A percentile compares a stretch with the other conserved stretches of the same genome.
Conservation (phyloP, 1,140 invertebrate species). For the Chionoecetes opilio region DNA sequence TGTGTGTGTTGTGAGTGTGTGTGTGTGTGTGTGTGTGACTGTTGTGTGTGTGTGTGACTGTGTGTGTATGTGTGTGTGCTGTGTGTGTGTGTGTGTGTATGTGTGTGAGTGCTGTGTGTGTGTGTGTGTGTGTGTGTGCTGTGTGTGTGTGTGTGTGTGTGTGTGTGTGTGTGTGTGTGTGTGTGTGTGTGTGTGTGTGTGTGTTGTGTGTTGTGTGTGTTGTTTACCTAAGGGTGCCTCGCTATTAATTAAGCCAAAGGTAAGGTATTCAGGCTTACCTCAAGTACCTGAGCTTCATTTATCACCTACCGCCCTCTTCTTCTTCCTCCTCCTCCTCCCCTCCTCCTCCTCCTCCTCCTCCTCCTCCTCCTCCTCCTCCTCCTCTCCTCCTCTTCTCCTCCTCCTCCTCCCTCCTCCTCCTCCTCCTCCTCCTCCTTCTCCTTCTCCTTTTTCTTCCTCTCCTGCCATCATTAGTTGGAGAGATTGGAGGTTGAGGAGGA, state of each 20-base stretch:
- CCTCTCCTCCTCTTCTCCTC: background rate
- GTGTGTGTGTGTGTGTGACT: constrained; percentile 34
- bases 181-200: constrained; percentile 43
- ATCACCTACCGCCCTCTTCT: constrained; percentile 15
- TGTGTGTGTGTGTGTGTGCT: background rate
- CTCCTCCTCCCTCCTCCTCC: too few relatives aligned
- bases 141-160: constrained; percentile 43
- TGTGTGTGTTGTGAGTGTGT: too few relatives aligned
- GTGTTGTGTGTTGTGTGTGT: constrained; percentile 25
- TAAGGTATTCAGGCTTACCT: constrained; percentile 28
- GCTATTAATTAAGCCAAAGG: background rate
- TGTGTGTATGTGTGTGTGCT: background rate
- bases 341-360: background rate
- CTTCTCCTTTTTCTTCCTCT: too few relatives aligned
- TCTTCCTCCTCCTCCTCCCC: background rate
- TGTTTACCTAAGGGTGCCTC: background rate
- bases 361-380: background rate
- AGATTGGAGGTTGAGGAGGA: too few relatives aligned
- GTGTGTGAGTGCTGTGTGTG: too few relatives aligned
- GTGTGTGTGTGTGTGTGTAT: too few relatives aligned
- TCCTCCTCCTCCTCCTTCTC: too few relatives aligned
- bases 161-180: constrained; percentile 55
- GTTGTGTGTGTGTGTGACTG: constrained; percentile 51
- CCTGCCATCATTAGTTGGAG: too few relatives aligned
- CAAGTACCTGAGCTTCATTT: constrained; percentile 17